Conservation (phyloP, 35 echinoderm and acorn worm genomes). For the Antedon bifida region DNA sequence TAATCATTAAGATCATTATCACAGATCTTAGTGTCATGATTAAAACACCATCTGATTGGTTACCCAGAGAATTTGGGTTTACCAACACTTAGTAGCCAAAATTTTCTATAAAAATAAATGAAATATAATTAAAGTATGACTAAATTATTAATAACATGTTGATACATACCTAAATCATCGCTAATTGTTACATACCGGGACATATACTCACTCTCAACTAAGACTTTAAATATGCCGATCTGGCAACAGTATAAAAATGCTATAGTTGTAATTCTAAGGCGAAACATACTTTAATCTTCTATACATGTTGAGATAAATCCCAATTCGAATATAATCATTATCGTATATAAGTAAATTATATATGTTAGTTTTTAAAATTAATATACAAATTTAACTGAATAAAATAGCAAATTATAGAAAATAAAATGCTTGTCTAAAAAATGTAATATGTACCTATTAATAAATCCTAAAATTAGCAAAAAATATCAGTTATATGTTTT, state of each 20-base stretch:
- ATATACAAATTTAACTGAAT: not conserved
- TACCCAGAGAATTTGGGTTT: too few relatives aligned
- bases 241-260: too few relatives aligned
- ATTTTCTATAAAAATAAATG: too few relatives aligned
- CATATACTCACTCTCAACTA: too few relatives aligned
- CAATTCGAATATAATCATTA: not conserved
- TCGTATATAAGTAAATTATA: not conserved
- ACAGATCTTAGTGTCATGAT: not conserved
- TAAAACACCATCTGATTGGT: not conserved
- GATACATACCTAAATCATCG: too few relatives aligned
- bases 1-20: conserved; percentile 1
- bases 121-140: too few relatives aligned
- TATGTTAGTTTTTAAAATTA: not conserved
- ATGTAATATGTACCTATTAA: not conserved
- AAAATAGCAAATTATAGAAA: not conserved
- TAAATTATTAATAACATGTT: too few relatives aligned
- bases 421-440: not conserved
- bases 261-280: too few relatives aligned
- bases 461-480: not conserved
- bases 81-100: too few relatives aligned
- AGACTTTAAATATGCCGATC: too few relatives aligned
- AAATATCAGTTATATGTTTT: not conserved
- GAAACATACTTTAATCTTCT: too few relatives aligned
- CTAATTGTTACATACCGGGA: too few relatives aligned
- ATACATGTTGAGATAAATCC: not conserved